Percentiles rank a stretch among this genome's conserved stretches.
phyloP scores from a whole-genome alignment of 2,888 invertebrate species.

The Cinara cedri region DNA sequence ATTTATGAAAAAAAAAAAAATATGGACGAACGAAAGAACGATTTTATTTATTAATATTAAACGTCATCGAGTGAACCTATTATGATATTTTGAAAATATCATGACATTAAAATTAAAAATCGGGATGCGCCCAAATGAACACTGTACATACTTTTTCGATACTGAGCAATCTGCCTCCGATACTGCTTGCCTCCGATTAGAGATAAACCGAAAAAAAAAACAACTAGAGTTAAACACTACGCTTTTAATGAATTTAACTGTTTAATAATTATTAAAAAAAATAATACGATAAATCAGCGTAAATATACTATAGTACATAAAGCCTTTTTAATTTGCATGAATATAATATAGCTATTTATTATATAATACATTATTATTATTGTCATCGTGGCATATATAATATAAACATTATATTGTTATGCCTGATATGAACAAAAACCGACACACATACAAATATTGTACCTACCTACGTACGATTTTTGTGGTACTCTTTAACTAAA shows the following conservation, averaged over 20 bases:
- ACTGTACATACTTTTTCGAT: constrained; percentile 7
- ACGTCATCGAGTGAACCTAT: constrained; percentile 2
- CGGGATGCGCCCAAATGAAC: background rate
- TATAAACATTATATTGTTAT: background rate
- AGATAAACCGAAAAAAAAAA: constrained; percentile 16
- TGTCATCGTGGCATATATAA: background rate
- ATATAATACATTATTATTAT: constrained; percentile 13
- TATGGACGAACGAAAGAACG: constrained; percentile 15
- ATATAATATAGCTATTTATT: constrained; percentile 33
- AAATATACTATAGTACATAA: constrained; percentile 36
- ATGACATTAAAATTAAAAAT: constrained; percentile 16
- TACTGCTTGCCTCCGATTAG: background rate
- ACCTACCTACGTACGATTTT: constrained; percentile 10
- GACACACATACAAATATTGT: background rate
- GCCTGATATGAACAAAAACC: background rate
- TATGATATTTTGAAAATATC: background rate
- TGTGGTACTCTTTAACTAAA: constrained; percentile 2
- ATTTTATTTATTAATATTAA: background rate
- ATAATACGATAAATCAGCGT: constrained; percentile 10
- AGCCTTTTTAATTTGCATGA: constrained; percentile 52
- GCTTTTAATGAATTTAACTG: constrained; percentile 47
- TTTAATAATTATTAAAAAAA: background rate
- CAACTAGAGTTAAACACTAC: constrained; percentile 56
- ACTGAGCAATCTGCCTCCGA: background rate
- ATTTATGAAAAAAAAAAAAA: background rate